Evolutionary conservation across 1,140 invertebrate species (phyloP).

Genomic region (Melanaphis sacchari): DNA sequence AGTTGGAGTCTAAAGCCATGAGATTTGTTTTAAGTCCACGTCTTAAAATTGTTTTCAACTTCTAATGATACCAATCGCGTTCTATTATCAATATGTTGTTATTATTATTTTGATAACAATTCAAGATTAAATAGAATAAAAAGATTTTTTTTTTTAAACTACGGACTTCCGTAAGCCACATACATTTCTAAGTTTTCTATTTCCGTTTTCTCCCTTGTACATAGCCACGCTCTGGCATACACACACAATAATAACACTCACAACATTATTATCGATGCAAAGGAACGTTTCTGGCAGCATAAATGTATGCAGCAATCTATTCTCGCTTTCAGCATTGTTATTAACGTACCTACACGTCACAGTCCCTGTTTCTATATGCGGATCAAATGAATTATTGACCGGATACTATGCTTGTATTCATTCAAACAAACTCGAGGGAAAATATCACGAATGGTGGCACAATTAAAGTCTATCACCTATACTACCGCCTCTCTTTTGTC

Average conservation of each 20-base stretch:
- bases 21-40: not conserved
- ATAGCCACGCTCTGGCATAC: not conserved
- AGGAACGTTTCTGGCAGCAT: not conserved
- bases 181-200: not conserved
- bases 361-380: conserved; percentile 5
- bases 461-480: conserved; percentile 42
- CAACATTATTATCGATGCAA: not conserved
- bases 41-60: not conserved
- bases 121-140: not conserved
- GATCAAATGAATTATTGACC: conserved; percentile 37
- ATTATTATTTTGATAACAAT: not conserved
- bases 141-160: not conserved
- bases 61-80: not conserved
- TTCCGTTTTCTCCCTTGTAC: not conserved
- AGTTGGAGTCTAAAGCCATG: not conserved
- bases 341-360: not conserved
- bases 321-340: not conserved
- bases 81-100: not conserved
- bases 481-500: conserved; percentile 2
- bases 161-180: not conserved
- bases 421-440: not conserved
- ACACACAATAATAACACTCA: not conserved
- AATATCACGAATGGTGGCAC: not conserved
- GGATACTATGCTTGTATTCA: conserved; percentile 24
- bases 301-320: not conserved